A percentile compares a stretch with the other conserved stretches of the same genome.
phyloP scores from a whole-genome alignment of 2,888 invertebrate species.

The Athalia circularis region DNA sequence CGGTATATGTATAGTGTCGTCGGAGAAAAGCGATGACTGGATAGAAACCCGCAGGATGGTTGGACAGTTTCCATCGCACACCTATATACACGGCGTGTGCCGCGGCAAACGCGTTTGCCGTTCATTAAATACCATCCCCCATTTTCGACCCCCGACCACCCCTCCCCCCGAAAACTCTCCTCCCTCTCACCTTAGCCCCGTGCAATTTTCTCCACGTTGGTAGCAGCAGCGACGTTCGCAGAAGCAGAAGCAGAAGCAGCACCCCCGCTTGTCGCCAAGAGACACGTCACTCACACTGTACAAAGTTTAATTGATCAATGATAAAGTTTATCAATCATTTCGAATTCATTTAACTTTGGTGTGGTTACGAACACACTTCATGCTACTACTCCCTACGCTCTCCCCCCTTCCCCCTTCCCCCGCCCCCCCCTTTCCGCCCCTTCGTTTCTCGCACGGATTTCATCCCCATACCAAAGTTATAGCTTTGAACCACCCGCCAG shows the following conservation, averaged over 20 bases:
- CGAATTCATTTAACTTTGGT: slow-evolving; percentile 74
- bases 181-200: slow-evolving; percentile 59
- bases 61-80: slow-evolving; percentile 7
- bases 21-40: slow-evolving; percentile 47
- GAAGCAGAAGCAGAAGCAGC: neutral
- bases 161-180: slow-evolving; percentile 48
- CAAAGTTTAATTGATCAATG: slow-evolving; percentile 75
- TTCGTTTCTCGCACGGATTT: slow-evolving; percentile 7
- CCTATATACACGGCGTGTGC: slow-evolving; percentile 57
- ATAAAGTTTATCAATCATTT: slow-evolving; percentile 75
- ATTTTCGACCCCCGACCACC: slow-evolving; percentile 54
- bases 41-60: slow-evolving; percentile 1
- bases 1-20: too few species aligned
- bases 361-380: slow-evolving; percentile 67
- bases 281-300: slow-evolving; percentile 70
- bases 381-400: slow-evolving; percentile 46
- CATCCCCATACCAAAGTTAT: neutral
- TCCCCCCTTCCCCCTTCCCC: slow-evolving; percentile 3
- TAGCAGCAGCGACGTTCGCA: too few species aligned
- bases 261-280: slow-evolving; percentile 34
- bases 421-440: neutral
- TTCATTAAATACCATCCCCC: slow-evolving; percentile 72
- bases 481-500: too few species aligned
- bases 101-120: slow-evolving; percentile 61
- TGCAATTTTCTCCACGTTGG: slow-evolving; percentile 54